Evolutionary conservation across 1,140 invertebrate species (phyloP).

Genomic region (Scaptomyza pallida): DNA sequence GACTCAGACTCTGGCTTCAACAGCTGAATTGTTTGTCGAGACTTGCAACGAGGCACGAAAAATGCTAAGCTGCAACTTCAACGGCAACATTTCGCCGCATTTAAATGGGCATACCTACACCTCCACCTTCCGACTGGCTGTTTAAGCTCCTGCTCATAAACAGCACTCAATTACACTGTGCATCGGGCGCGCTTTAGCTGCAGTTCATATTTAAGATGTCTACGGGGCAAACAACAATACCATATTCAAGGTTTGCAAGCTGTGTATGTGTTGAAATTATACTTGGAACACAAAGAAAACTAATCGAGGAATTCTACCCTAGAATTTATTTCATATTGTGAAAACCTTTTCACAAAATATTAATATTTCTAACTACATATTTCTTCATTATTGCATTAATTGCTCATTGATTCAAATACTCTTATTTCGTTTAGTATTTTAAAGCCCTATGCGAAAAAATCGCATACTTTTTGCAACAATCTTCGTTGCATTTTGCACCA

Average conservation of each 20-base stretch:
- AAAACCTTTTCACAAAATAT: too few species aligned
- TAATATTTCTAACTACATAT: too few species aligned
- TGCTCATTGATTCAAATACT: too few species aligned
- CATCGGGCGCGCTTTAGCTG: neutral
- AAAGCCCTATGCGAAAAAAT: too few species aligned
- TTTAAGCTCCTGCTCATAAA: neutral
- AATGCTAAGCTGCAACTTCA: constrained; percentile 50
- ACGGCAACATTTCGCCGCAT: constrained; percentile 42
- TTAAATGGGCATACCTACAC: constrained; percentile 29
- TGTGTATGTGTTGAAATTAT: neutral
- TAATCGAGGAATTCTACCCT: too few species aligned
- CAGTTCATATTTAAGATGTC: neutral
- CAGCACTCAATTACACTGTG: constrained; percentile 23
- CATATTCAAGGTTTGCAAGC: neutral
- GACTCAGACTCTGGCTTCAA: neutral
- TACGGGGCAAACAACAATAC: neutral
- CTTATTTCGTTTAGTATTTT: too few species aligned
- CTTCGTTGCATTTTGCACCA: too few species aligned
- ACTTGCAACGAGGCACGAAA: constrained; percentile 46
- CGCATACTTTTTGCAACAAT: too few species aligned
- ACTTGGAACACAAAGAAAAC: too few species aligned
- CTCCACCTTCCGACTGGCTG: too few species aligned
- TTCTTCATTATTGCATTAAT: too few species aligned
- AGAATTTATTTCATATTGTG: too few species aligned
- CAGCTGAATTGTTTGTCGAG: constrained; percentile 49